Conservation (phyloP, 1,140 invertebrate genomes). For the Marisa cornuarietis region DNA sequence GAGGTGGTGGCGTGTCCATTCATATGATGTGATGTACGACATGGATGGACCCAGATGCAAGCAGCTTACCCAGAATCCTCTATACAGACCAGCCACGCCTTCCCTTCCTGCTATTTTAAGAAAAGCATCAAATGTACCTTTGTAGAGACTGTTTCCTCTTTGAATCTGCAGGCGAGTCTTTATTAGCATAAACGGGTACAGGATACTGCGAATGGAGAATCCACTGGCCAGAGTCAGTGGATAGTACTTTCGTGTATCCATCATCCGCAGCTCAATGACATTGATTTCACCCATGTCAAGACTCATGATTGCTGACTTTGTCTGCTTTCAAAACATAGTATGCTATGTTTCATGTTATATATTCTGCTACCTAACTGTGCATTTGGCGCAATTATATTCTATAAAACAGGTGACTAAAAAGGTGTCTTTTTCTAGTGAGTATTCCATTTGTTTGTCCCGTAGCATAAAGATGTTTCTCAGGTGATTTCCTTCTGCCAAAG, state of each 20-base stretch:
- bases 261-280: slow-evolving; percentile 96
- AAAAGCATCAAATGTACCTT: slow-evolving; percentile 89
- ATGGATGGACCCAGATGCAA: slow-evolving; percentile 85
- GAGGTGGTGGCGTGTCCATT: slow-evolving; percentile 86
- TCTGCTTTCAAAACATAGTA: background rate
- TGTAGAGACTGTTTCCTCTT: slow-evolving; percentile 74
- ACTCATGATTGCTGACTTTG: slow-evolving; percentile 20
- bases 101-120: slow-evolving; percentile 88
- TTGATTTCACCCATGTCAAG: slow-evolving; percentile 38
- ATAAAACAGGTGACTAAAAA: too few species aligned
- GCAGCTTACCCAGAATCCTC: slow-evolving; percentile 91
- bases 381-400: too few species aligned
- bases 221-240: slow-evolving; percentile 89
- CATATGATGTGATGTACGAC: slow-evolving; percentile 95
- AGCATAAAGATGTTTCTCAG: too few species aligned
- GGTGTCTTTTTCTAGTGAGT: too few species aligned
- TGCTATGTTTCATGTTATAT: too few species aligned
- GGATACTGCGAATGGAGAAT: slow-evolving; percentile 85
- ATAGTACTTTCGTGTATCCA: slow-evolving; percentile 94
- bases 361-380: too few species aligned
- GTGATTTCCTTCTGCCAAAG: too few species aligned
- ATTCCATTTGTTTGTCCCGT: too few species aligned
- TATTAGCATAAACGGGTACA: slow-evolving; percentile 96
- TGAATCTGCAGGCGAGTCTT: slow-evolving; percentile 91
- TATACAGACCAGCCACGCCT: slow-evolving; percentile 87